Evolutionary conservation across 2,797 vertebrate species (phyloP).

Genomic region (Leptatherina wallacei): DNA sequence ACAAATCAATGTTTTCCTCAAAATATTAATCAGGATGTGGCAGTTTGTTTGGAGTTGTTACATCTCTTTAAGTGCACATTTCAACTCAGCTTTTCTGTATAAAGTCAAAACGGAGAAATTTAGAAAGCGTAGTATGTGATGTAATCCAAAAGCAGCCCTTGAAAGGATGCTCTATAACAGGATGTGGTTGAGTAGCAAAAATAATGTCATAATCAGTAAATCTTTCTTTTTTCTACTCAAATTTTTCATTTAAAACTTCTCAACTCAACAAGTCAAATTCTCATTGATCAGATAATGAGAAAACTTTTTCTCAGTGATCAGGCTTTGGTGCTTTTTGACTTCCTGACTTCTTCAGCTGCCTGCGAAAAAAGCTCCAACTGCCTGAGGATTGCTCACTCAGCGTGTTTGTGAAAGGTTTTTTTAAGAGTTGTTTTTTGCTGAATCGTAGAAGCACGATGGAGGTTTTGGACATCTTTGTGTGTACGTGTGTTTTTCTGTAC

Average conservation of each 20-base stretch:
- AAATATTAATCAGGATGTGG: neutral
- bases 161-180: neutral
- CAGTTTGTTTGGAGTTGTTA: neutral
- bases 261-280: neutral
- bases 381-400: slow-evolving; percentile 63
- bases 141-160: neutral
- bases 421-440: slow-evolving; percentile 69
- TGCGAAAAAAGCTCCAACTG: slow-evolving; percentile 43
- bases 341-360: slow-evolving; percentile 40
- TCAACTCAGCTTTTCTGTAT: neutral
- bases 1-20: slow-evolving; percentile 1
- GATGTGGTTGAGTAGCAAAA: no score
- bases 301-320: slow-evolving; percentile 35
- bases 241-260: neutral
- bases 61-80: neutral
- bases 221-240: neutral
- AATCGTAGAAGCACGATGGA: slow-evolving; percentile 59
- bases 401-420: slow-evolving; percentile 53
- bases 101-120: neutral
- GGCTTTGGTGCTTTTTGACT: slow-evolving; percentile 38
- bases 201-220: neutral
- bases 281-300: slow-evolving; percentile 23
- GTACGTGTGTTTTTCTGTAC: slow-evolving; percentile 40
- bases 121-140: neutral
- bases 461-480: slow-evolving; percentile 34